phyloP scores from a whole-genome alignment of 2,888 invertebrate species.

The Pyrgus malvae region DNA sequence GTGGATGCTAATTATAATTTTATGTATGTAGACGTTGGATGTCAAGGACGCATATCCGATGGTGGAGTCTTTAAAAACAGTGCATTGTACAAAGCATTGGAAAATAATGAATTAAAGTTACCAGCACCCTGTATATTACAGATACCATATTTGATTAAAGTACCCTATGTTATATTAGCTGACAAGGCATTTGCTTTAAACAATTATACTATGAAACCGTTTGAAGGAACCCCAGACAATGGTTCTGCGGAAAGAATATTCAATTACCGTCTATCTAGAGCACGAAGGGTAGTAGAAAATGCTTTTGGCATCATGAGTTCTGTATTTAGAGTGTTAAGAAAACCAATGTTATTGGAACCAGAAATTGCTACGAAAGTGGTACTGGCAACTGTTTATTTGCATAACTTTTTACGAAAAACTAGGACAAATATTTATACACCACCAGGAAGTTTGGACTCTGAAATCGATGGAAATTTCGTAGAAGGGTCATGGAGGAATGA shows the following conservation, averaged over 20 bases:
- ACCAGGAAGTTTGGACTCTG: conserved; percentile 2
- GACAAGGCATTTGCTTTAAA: no score
- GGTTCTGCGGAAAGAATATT: conserved; percentile 38
- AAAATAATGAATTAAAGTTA: no score
- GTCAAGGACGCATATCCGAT: no score
- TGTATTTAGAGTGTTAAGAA: conserved; percentile 26
- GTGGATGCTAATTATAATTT: no score
- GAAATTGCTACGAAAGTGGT: conserved; percentile 27
- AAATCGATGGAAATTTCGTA: conserved; percentile 11
- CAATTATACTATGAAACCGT: no score
- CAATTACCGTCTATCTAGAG: conserved; percentile 40
- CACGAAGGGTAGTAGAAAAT: conserved; percentile 41
- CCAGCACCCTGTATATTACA: no score
- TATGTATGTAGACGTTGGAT: no score
- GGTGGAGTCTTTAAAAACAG: no score
- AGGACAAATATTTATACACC: conserved; percentile 1
- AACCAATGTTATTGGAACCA: conserved; percentile 28
- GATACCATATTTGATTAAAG: no score
- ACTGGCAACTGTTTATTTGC: conserved; percentile 25
- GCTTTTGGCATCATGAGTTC: conserved; percentile 25
- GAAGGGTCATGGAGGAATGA: conserved; percentile 38
- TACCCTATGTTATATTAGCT: no score
- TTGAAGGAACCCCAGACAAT: no score
- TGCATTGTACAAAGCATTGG: no score
- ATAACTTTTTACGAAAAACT: conserved; percentile 21